Evolutionary conservation across 1,140 invertebrate genomes (phyloP).

Genomic region (Metaphire vulgaris): DNA sequence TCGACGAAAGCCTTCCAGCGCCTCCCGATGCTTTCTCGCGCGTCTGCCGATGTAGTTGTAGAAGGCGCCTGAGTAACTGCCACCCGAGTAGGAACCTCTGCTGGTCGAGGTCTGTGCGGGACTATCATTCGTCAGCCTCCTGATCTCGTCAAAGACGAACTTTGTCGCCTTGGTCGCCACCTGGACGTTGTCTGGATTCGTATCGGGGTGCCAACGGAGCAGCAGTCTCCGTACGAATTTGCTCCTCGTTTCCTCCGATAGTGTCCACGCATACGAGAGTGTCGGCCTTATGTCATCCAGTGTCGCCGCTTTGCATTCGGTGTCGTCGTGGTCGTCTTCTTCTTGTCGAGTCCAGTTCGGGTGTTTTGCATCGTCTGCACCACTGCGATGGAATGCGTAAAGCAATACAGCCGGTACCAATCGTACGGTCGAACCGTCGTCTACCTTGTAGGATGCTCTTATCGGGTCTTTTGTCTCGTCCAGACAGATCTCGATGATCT

Average conservation of each 20-base stretch:
- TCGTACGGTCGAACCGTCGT: not conserved
- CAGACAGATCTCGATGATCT: slow-evolving; percentile 5
- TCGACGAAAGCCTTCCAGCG: not conserved
- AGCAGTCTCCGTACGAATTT: slow-evolving; percentile 27
- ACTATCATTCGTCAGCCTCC: slow-evolving; percentile 12
- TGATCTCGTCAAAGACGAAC: slow-evolving; percentile 30
- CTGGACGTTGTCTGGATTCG: slow-evolving; percentile 33
- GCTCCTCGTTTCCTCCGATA: slow-evolving; percentile 24
- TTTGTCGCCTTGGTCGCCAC: slow-evolving; percentile 38
- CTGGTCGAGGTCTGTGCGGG: not conserved
- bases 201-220: slow-evolving; percentile 32
- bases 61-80: not conserved
- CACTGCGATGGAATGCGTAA: slow-evolving; percentile 3
- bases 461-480: not conserved
- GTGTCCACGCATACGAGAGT: slow-evolving; percentile 33
- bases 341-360: not conserved
- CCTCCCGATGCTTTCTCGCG: not conserved
- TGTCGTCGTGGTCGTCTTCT: not conserved
- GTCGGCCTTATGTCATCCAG: slow-evolving; percentile 27
- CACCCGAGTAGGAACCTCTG: not conserved
- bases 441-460: not conserved
- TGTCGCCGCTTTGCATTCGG: not conserved
- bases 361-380: not conserved
- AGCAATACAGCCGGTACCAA: not conserved
- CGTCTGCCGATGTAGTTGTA: not conserved